These are phyloP conservation scores for Anomalospiza imberbis DNA, from an alignment of 2,797 vertebrate species.

Conservation along the genomic window DNA sequence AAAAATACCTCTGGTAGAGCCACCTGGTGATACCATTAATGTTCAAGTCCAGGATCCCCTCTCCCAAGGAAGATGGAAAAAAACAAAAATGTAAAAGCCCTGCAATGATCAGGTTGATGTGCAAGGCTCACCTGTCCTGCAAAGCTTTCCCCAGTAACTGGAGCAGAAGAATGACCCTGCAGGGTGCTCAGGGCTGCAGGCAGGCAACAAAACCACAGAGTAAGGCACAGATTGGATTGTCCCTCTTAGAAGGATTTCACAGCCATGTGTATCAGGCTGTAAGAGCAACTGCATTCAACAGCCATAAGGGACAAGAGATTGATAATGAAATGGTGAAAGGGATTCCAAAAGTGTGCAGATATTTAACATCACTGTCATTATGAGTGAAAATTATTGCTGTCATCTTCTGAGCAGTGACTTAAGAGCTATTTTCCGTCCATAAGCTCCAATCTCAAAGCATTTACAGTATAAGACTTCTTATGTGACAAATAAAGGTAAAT, in stretches of 20 bases:
- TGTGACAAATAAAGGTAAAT: neutral
- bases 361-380: neutral
- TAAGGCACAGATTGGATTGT: conserved; percentile 1
- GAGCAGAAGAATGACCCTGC: conserved; percentile 56
- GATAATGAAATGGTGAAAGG: neutral
- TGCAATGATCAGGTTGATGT: neutral
- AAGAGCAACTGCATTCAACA: neutral
- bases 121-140: neutral
- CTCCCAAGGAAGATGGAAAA: neutral
- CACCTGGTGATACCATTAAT: neutral
- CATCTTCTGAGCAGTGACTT: neutral
- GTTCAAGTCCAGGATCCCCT: neutral
- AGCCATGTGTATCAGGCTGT: fast-evolving
- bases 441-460: neutral
- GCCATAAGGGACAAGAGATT: neutral
- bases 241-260: neutral
- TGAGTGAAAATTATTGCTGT: fast-evolving
- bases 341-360: neutral
- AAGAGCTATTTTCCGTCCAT: neutral
- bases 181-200: neutral
- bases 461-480: neutral
- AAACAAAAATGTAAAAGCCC: neutral
- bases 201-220: neutral
- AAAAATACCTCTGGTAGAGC: neutral
- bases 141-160: conserved; percentile 14